Evolutionary conservation across 2,888 invertebrate genomes (phyloP), one percentile per base, ranked within the genome.

Genomic region (Eumerus sabulonum): DNA sequence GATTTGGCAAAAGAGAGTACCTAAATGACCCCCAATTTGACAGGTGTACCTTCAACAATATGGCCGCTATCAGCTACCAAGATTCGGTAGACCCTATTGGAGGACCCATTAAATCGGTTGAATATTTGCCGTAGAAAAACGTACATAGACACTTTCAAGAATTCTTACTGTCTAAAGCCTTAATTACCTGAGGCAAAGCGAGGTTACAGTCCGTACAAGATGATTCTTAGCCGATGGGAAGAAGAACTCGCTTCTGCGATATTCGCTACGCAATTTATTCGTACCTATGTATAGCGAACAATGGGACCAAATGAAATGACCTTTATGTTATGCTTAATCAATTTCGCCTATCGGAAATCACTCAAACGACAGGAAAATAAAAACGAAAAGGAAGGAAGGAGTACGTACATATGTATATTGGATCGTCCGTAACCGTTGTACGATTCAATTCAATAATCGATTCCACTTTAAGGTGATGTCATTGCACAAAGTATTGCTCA

Each of bases 281-380:
- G 45, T 40, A 27, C 27, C 7, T 27, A n/a, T n/a, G n/a, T n/a
- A 67, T 67, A 38, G 67, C 12, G 62, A 77, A 63, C 77, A 73
- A 73, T 77, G 67, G 42, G 19, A 18, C 48, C 42, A 77, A 73
- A 63, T 73, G 63, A 73, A 73, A 77, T 72, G 48, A 63, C 62
- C 60, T 59, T 53, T 62, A 67, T 57, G 42, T 38, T 56, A 47
- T 68, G 62, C 51, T 73, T 67, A 67, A 62, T 68, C 72, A 77
- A 63, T 73, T 66, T 67, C 17, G 57, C 62, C 42, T 50, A 27
- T 18, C 42, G 51, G 62, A 67, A 60, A 71, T 27, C 36, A 71
- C 45, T 56, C 45, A 67, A 63, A 14, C 47, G 51, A 36, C 14
- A 12, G 9, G 9, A 16, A 47, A 36, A 54, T 36, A 40, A 48